phyloP scores from a whole-genome alignment of 2,888 invertebrate species.

The Cataglyphis livida region DNA sequence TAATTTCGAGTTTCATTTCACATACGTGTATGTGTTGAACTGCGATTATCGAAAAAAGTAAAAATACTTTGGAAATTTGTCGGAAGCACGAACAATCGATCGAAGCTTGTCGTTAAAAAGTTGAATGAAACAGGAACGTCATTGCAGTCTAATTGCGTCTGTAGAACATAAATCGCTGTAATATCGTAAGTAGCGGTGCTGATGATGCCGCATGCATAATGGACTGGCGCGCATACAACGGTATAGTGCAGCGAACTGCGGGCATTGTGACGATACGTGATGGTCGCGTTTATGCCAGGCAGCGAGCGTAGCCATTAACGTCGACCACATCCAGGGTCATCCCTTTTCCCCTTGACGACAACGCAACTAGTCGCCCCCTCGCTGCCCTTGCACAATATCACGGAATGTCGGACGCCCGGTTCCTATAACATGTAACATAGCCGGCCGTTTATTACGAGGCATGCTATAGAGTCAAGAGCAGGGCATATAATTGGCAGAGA shows the following conservation, averaged over 20 bases:
- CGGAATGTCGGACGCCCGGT: constrained; percentile 69
- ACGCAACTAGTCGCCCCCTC: constrained; percentile 54
- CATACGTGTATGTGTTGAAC: too few relatives aligned
- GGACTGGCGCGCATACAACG: constrained; percentile 21
- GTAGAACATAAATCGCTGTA: constrained; percentile 25
- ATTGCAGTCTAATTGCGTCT: background rate
- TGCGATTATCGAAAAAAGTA: background rate
- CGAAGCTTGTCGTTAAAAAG: constrained; percentile 20
- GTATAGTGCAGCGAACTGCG: constrained; percentile 44
- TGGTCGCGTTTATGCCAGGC: constrained; percentile 45
- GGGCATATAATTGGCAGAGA: constrained; percentile 53
- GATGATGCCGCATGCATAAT: constrained; percentile 42
- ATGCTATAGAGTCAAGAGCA: constrained; percentile 55
- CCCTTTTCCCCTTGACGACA: constrained; percentile 69
- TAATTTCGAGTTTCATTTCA: background rate
- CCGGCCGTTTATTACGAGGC: constrained; percentile 70
- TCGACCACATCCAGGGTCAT: constrained; percentile 76
- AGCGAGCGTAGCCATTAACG: constrained; percentile 77
- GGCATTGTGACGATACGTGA: constrained; percentile 60
- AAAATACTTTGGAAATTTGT: background rate
- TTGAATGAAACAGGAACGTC: constrained; percentile 1
- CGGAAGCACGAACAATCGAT: background rate
- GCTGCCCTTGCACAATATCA: constrained; percentile 69
- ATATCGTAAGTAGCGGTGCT: constrained; percentile 42
- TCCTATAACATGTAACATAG: constrained; percentile 70